Base-by-base conservation (phyloP, 2,888 invertebrate species). In the Mayetiola destructor region DNA sequence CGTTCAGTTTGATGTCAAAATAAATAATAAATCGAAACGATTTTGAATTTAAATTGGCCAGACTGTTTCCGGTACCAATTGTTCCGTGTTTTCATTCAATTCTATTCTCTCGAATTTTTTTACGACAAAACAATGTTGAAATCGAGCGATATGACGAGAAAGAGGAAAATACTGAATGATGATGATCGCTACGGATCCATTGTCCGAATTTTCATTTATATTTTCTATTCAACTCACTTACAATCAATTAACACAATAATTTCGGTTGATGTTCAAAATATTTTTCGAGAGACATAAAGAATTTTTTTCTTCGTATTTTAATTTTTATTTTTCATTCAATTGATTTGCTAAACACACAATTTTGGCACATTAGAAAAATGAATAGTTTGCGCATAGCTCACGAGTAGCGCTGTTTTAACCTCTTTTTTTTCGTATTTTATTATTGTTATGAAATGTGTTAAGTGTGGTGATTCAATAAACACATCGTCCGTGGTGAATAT, bases 311-410 rank as follows among this genome's bases (percentile, higher is more conserved):
- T 27, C 23, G 21, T 42, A 12, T 23, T 42, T 5, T 23, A 12
- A 27, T n/a, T 48, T 27, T 16, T 27, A 48, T 27, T 48, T 48
- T 48, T 48, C 48, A 48, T 27, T 48, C 27, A n/a, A 48, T 48
- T 48, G 27, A 48, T 48, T 27, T 48, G 48, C 48, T 48, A 48
- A 48, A 48, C 48, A 48, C 48, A 48, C 48, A 27, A 48, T 48
- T 48, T 48, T 48, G 48, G 48, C 48, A 48, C 48, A 48, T 48
- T 48, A 48, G 27, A 27, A 48, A 48, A 48, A 48, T n/a, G 27
- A 48, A 27, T 48, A 27, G 48, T 48, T 48, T 27, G 48, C 48
- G 48, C 48, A 48, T 48, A 48, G 48, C 48, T 48, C 48, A 48
- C 27, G 9, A 8, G 16, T 27, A 48, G 48, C 48, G 48, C 48